Evolutionary conservation across 2,888 invertebrate genomes (phyloP), one percentile per base, ranked within the genome.

Genomic region (Coelopa pilipes): DNA sequence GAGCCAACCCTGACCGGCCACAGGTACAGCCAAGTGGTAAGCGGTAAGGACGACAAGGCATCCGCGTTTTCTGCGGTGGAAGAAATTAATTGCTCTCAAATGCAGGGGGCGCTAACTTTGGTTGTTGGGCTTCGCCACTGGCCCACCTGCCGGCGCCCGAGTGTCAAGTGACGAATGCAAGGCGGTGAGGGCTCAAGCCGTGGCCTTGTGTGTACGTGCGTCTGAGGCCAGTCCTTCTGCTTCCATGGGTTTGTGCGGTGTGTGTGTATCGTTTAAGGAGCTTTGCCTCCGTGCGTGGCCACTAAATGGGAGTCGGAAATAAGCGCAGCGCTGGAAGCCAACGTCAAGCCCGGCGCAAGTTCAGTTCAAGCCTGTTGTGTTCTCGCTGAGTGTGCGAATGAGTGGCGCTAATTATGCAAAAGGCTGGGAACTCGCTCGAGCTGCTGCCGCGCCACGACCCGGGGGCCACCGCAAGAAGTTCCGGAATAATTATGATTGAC

Each of bases 231-330:
- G n/a, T n/a, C n/a, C n/a, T n/a, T n/a, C 24, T 60, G 24, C 34
- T 21, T 50, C n/a, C 5, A 19, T 53, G 24, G 17, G 55, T 57
- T 55, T 59, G 55, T 17, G 17, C n/a, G 2, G 3, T 19, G 19
- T 19, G 17, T 17, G 57, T 59, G 59, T 4, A 15, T 47, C 59
- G 45, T 19, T 47, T 70, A 70, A 63, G 50, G 34, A 70, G 70
- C 62, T 50, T 49, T 57, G 57, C 62, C 53, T 53, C 62, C 49
- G 24, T 59, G 70, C 76, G 78, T 80, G 77, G 80, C 79, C 81
- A 81, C 82, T 82, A 83, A 82, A 82, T 82, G 82, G 83, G 81
- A 81, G 82, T 80, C 80, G 82, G 83, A 82, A 82, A 82, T 82
- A 83, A 81, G 83, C 80, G 81, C 81, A 81, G 17, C 11, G 11